A percentile compares a stretch with the other conserved stretches of the same genome.
Evolutionary conservation across 2,113 vertebrate species (phyloP).

Genomic region (Pachycephala philippinensis): DNA sequence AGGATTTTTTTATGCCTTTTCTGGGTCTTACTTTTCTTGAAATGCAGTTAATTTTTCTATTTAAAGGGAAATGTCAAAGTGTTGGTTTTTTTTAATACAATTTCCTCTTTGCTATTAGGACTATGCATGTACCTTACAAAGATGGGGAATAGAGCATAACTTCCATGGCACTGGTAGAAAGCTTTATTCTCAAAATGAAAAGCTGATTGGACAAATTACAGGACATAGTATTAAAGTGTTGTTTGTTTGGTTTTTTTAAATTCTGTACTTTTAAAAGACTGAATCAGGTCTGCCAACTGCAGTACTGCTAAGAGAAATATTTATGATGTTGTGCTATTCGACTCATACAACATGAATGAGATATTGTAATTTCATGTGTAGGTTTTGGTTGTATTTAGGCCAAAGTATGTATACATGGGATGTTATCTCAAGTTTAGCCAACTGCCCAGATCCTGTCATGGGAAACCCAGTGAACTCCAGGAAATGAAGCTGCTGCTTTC

Average conservation of each 20-base stretch:
- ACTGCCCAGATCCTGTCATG: not conserved
- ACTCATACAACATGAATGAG: not conserved
- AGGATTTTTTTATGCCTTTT: not conserved
- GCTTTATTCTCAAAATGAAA: not conserved
- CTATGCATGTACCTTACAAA: not conserved
- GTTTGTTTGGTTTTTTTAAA: accelerated
- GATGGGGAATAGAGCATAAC: not conserved
- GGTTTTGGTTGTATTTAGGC: not conserved
- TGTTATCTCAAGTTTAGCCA: not conserved
- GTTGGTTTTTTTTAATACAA: not conserved
- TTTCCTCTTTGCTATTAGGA: not conserved
- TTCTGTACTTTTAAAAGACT: not conserved
- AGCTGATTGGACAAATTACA: not conserved
- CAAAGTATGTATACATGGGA: not conserved
- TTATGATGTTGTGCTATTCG: not conserved
- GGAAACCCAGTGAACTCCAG: not conserved
- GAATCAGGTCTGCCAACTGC: not conserved
- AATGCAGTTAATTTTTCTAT: not conserved
- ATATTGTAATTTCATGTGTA: not conserved
- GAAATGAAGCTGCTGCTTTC: not conserved
- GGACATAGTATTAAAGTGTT: not conserved
- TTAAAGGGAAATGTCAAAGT: not conserved
- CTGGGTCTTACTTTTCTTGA: not conserved
- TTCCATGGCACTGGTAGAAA: not conserved
- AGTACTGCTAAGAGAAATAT: not conserved